Percentiles rank a stretch among this genome's conserved stretches.
phyloP scores from a whole-genome alignment of 2,113 vertebrate genomes.

The Halichoeres trimaculatus region DNA sequence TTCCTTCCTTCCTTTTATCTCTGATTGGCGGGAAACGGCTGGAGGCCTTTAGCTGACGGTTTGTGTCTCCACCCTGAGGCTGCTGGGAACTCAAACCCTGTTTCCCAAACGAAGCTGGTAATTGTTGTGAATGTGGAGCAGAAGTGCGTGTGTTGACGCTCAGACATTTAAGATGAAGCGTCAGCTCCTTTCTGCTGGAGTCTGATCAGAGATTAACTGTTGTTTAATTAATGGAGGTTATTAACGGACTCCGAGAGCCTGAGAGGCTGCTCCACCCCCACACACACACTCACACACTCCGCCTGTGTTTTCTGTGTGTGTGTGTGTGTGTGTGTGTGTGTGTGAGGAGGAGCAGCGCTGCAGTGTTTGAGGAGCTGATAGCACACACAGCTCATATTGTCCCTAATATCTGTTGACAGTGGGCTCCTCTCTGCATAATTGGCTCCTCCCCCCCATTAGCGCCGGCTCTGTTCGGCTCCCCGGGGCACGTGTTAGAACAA shows the following conservation, averaged over 20 bases:
- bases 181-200: no score
- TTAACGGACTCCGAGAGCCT: no score
- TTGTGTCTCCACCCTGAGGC: neutral
- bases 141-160: no score
- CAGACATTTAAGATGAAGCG: no score
- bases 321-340: neutral
- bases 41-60: neutral
- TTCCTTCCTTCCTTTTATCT: neutral
- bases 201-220: no score
- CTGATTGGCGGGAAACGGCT: neutral
- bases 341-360: neutral
- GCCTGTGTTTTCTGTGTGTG: no score
- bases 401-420: slow-evolving; percentile 80
- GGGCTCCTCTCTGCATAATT: slow-evolving; percentile 76
- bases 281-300: no score
- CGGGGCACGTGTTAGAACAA: slow-evolving; percentile 80
- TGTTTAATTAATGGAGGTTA: no score
- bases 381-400: slow-evolving; percentile 52
- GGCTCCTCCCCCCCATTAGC: slow-evolving; percentile 81
- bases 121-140: no score
- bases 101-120: neutral
- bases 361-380: slow-evolving; percentile 41
- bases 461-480: slow-evolving; percentile 71
- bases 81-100: neutral
- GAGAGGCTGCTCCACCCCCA: no score